Conservation (phyloP, 2,797 vertebrate species). For the Sylvia borin region DNA sequence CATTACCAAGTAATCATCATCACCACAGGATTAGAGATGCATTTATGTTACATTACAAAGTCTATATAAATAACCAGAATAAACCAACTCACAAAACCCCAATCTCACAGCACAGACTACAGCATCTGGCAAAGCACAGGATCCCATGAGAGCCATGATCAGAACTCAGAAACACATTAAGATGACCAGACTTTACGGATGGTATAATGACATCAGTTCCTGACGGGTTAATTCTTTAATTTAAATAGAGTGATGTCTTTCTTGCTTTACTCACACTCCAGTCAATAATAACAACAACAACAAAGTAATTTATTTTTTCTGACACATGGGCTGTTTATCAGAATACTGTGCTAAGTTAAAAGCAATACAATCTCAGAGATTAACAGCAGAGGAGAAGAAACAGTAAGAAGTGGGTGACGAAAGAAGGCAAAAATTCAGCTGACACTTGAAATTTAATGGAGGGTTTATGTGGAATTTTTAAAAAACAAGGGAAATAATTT, state of each 20-base stretch:
- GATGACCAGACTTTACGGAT: background rate
- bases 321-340: background rate
- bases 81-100: constrained; percentile 12
- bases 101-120: background rate
- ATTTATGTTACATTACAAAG: background rate
- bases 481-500: background rate
- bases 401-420: background rate
- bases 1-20: constrained; percentile 17
- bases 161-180: background rate
- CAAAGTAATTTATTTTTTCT: background rate
- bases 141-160: background rate
- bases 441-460: background rate
- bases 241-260: background rate
- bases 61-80: constrained; percentile 27
- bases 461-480: background rate
- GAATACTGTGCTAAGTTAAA: background rate
- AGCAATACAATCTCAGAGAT: background rate
- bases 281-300: background rate
- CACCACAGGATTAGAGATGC: constrained; percentile 15
- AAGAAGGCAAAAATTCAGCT: background rate
- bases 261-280: background rate
- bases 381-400: background rate
- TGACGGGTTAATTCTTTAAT: background rate
- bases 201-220: background rate
- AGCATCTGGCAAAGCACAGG: background rate